Percentiles rank a stretch among this genome's conserved stretches.
phyloP scores from a whole-genome alignment of 1,140 invertebrate species.

The Artemia franciscana region DNA sequence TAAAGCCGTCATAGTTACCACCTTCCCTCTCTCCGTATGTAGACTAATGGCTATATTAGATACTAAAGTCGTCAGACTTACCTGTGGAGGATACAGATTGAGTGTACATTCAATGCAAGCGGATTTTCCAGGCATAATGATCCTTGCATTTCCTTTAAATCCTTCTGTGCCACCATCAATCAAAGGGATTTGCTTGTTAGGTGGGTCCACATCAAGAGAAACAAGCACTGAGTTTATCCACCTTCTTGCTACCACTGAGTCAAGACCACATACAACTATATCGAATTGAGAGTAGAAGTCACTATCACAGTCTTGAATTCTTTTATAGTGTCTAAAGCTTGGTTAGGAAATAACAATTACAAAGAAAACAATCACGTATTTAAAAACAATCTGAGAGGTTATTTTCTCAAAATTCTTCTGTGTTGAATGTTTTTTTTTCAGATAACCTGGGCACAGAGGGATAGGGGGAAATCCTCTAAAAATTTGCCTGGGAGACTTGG shows the following conservation, averaged over 20 bases:
- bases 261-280: slow-evolving; percentile 85
- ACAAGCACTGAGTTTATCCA: slow-evolving; percentile 98
- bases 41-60: too few species aligned
- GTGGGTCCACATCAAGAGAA: slow-evolving; percentile 60
- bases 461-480: too few species aligned
- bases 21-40: too few species aligned
- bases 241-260: slow-evolving; percentile 77
- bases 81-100: slow-evolving; percentile 89
- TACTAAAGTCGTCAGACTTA: too few species aligned
- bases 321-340: slow-evolving; percentile 57
- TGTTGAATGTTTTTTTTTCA: too few species aligned
- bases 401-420: too few species aligned
- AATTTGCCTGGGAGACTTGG: too few species aligned
- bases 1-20: too few species aligned
- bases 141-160: slow-evolving; percentile 91
- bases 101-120: slow-evolving; percentile 95
- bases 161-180: slow-evolving; percentile 93
- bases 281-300: slow-evolving; percentile 82
- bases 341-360: too few species aligned
- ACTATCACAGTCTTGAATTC: slow-evolving; percentile 84
- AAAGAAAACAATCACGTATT: too few species aligned
- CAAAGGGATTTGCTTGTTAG: slow-evolving; percentile 64
- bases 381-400: too few species aligned
- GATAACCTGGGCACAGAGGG: too few species aligned
- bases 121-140: slow-evolving; percentile 74